Conservation (phyloP, 2,113 vertebrate species). For the Himantopus leucocephalus region DNA sequence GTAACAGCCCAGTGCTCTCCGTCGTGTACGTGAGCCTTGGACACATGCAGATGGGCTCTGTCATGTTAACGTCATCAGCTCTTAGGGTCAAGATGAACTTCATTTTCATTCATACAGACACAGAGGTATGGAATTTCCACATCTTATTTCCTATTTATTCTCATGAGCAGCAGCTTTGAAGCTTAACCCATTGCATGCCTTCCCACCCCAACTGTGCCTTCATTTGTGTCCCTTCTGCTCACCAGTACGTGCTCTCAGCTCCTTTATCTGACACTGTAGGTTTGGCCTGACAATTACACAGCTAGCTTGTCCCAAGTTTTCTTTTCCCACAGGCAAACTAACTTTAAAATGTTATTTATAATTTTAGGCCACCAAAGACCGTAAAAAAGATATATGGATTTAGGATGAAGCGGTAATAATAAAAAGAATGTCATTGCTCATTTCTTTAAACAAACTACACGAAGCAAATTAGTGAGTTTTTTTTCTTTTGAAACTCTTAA, state of each 20-base stretch:
- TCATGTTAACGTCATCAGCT: accelerated
- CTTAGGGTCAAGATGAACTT: neutral
- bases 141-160: neutral
- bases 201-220: neutral
- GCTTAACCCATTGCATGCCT: neutral
- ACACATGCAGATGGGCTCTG: accelerated
- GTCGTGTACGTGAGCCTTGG: neutral
- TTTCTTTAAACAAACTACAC: conserved; percentile 6
- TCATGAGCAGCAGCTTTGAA: neutral
- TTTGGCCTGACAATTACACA: neutral
- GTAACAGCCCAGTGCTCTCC: neutral
- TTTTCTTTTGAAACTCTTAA: conserved; percentile 1
- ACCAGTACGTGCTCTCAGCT: neutral
- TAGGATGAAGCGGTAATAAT: neutral
- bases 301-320: neutral
- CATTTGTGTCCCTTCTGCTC: neutral
- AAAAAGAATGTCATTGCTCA: neutral
- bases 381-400: neutral
- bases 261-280: neutral
- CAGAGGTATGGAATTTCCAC: neutral
- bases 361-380: neutral
- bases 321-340: neutral
- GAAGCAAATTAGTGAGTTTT: neutral
- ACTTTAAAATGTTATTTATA: neutral
- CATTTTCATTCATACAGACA: neutral